phyloP scores from a whole-genome alignment of 2,888 invertebrate species.

The Lithophane socia region DNA sequence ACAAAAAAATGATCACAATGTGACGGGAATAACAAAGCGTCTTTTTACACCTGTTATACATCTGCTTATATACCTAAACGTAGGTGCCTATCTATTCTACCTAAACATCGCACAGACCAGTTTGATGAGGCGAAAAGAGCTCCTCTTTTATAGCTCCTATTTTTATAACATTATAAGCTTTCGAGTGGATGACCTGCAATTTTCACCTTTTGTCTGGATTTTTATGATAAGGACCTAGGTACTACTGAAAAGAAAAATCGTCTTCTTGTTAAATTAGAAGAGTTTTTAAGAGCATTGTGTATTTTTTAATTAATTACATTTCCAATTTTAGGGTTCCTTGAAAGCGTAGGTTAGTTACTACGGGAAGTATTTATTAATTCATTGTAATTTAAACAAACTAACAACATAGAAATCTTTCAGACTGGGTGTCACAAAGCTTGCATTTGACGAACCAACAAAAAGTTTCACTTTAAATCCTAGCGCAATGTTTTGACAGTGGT shows the following conservation, averaged over 20 bases:
- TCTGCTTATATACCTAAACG: too few species aligned
- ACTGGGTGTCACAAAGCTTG: conserved; percentile 38
- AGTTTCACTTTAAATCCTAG: conserved; percentile 64
- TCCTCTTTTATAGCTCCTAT: too few species aligned
- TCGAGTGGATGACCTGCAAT: not conserved
- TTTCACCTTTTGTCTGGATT: not conserved
- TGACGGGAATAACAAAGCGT: too few species aligned
- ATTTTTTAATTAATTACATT: not conserved
- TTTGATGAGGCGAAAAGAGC: not conserved
- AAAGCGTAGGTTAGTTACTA: not conserved
- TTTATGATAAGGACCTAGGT: not conserved
- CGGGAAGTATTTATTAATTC: not conserved
- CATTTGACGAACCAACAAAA: conserved; percentile 55
- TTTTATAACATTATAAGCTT: not conserved
- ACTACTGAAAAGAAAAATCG: not conserved
- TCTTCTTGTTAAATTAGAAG: not conserved
- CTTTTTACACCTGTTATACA: too few species aligned
- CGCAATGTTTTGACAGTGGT: conserved; percentile 76
- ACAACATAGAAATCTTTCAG: not conserved
- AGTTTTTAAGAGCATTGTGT: not conserved
- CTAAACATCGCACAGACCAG: not conserved
- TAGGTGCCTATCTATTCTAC: not conserved
- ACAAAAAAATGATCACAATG: too few species aligned
- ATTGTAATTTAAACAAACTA: not conserved
- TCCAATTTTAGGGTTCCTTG: not conserved